Conservation (phyloP, 1,140 invertebrate genomes). For the Cotesia glomerata region DNA sequence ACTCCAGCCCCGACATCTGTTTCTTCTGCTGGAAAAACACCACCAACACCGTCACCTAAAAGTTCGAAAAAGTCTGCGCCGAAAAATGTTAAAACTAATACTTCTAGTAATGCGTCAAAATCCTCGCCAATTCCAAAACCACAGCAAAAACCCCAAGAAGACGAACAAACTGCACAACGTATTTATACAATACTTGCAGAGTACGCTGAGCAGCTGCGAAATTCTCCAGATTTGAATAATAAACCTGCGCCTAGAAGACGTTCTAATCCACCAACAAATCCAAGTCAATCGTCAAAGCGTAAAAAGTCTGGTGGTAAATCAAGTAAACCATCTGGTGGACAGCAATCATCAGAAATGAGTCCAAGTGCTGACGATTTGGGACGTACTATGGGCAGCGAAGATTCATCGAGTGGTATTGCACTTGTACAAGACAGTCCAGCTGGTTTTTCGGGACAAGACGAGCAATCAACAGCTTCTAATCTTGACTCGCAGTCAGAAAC, state of each 20-base stretch:
- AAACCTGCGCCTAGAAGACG: slow-evolving; percentile 78
- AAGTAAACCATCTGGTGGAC: slow-evolving; percentile 60
- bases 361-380: slow-evolving; percentile 70
- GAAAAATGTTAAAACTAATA: slow-evolving; percentile 65
- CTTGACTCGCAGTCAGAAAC: slow-evolving; percentile 38
- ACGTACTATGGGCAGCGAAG: slow-evolving; percentile 73
- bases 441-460: slow-evolving; percentile 51
- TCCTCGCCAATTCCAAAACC: slow-evolving; percentile 72
- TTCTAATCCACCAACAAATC: slow-evolving; percentile 77
- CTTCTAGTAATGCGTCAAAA: slow-evolving; percentile 67
- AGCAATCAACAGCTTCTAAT: slow-evolving; percentile 38
- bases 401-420: slow-evolving; percentile 72
- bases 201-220: slow-evolving; percentile 80
- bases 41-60: slow-evolving; percentile 59
- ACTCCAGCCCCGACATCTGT: slow-evolving; percentile 63
- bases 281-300: slow-evolving; percentile 72
- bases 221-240: slow-evolving; percentile 80
- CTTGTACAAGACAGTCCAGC: slow-evolving; percentile 63
- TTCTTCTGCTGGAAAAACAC: slow-evolving; percentile 54
- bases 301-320: slow-evolving; percentile 72
- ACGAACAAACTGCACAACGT: slow-evolving; percentile 80
- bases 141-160: slow-evolving; percentile 78
- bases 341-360: slow-evolving; percentile 65
- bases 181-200: slow-evolving; percentile 82
- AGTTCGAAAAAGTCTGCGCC: slow-evolving; percentile 64